phyloP scores from a whole-genome alignment of 1,140 invertebrate genomes.

The Drosophila rufa region DNA sequence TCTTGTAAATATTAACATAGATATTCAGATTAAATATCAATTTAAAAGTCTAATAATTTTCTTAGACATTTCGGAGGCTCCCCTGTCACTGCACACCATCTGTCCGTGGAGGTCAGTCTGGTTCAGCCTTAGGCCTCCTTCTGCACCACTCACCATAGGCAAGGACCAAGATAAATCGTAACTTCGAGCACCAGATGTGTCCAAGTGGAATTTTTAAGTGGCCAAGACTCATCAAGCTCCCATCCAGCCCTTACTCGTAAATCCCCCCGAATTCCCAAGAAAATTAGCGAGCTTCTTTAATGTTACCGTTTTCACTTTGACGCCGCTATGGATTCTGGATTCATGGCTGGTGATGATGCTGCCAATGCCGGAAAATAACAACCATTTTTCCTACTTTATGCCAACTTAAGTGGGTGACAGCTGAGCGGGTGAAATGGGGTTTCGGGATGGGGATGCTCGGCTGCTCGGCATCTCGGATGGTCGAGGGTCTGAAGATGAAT shows the following conservation, averaged over 20 bases:
- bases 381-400: slow-evolving; percentile 79
- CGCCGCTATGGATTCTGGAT: slow-evolving; percentile 43
- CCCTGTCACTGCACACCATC: slow-evolving; percentile 11
- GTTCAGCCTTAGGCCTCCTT: slow-evolving; percentile 5
- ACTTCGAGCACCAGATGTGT: slow-evolving; percentile 64
- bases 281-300: slow-evolving; percentile 69
- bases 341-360: slow-evolving; percentile 62
- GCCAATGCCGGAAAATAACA: slow-evolving; percentile 65
- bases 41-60: not conserved
- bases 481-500: slow-evolving; percentile 77
- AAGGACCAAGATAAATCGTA: slow-evolving; percentile 34
- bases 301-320: slow-evolving; percentile 63
- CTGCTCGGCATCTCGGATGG: not conserved
- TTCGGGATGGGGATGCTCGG: not conserved
- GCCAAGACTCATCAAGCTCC: slow-evolving; percentile 33
- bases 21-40: not conserved
- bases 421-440: slow-evolving; percentile 26
- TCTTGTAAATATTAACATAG: too few species aligned
- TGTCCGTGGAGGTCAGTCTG: slow-evolving; percentile 36
- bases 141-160: not conserved
- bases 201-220: slow-evolving; percentile 70
- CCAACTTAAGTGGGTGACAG: slow-evolving; percentile 79
- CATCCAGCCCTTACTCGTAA: not conserved
- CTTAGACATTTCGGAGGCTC: not conserved
- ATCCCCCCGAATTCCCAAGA: not conserved